These are phyloP conservation scores for Enhydra lutris DNA, from an alignment of 2,113 vertebrate genomes.

Conservation along the genomic window DNA sequence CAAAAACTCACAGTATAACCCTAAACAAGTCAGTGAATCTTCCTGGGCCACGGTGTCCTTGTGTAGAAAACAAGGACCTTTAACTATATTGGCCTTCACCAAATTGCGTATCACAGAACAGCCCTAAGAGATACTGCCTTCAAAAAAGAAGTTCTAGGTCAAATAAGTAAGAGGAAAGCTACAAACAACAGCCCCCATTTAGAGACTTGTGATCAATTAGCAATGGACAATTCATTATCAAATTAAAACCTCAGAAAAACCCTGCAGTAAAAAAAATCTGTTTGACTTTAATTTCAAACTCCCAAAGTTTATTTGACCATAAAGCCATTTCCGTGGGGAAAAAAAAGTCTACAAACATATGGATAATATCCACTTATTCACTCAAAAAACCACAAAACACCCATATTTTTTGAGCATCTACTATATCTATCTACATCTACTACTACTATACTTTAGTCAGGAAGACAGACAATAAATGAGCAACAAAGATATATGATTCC, in stretches of 20 bases:
- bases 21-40: conserved; percentile 23
- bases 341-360: not conserved
- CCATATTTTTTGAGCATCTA: not conserved
- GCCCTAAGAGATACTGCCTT: not conserved
- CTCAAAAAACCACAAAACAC: not conserved
- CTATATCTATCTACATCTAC: too few relatives aligned
- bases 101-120: conserved; percentile 13
- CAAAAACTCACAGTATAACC: conserved; percentile 31
- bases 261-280: not conserved
- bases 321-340: not conserved
- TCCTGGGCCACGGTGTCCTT: not conserved
- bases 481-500: not conserved
- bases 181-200: not conserved
- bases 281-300: conserved; percentile 19
- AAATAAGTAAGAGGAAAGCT: not conserved
- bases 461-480: not conserved
- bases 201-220: not conserved
- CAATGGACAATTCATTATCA: not conserved
- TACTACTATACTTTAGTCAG: not conserved
- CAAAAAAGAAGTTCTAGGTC: not conserved
- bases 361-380: not conserved
- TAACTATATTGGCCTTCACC: not conserved
- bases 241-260: not conserved
- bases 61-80: conserved; percentile 2
- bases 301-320: not conserved